Percentiles rank a stretch among this genome's conserved stretches.
Conservation (phyloP, 2,113 vertebrate species). For the Platichthys flesus region DNA sequence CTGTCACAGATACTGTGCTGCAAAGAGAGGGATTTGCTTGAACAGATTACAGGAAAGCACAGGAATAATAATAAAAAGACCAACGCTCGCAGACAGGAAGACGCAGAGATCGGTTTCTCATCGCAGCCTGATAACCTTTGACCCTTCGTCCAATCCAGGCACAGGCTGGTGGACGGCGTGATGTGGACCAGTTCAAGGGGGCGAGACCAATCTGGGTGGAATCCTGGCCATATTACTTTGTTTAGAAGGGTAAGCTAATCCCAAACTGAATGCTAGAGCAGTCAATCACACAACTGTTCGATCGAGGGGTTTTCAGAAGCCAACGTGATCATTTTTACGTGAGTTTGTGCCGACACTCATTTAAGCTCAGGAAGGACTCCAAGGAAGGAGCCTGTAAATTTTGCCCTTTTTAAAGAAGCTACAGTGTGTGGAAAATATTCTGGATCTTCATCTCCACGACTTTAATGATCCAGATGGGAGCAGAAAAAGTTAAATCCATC, state of each 20-base stretch:
- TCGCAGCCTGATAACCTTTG: conserved; percentile 7
- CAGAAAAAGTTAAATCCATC: conserved; percentile 7
- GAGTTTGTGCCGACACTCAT: too few species aligned
- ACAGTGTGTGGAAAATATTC: too few species aligned
- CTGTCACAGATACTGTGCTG: conserved; percentile 58
- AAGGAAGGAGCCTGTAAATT: too few species aligned
- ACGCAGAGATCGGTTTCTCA: conserved; percentile 9
- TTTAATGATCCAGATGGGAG: conserved; percentile 1
- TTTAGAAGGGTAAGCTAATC: background rate
- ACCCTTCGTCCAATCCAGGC: conserved; percentile 15
- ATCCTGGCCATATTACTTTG: conserved; percentile 6
- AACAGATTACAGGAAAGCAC: conserved; percentile 39
- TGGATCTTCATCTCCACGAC: too few species aligned
- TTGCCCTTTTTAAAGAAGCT: too few species aligned
- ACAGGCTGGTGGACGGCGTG: background rate
- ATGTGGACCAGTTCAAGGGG: conserved; percentile 3
- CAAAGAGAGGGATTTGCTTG: conserved; percentile 34
- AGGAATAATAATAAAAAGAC: conserved; percentile 36
- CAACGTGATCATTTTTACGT: too few species aligned
- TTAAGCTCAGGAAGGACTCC: too few species aligned
- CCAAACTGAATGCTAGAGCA: background rate
- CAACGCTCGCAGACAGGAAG: conserved; percentile 21
- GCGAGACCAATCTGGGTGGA: conserved; percentile 5
- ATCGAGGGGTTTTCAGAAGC: too few species aligned
- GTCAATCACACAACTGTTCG: too few species aligned